These are phyloP conservation scores for Poeciliopsis turrubarensis DNA, from an alignment of 2,113 vertebrate genomes.

Conservation along the genomic window DNA sequence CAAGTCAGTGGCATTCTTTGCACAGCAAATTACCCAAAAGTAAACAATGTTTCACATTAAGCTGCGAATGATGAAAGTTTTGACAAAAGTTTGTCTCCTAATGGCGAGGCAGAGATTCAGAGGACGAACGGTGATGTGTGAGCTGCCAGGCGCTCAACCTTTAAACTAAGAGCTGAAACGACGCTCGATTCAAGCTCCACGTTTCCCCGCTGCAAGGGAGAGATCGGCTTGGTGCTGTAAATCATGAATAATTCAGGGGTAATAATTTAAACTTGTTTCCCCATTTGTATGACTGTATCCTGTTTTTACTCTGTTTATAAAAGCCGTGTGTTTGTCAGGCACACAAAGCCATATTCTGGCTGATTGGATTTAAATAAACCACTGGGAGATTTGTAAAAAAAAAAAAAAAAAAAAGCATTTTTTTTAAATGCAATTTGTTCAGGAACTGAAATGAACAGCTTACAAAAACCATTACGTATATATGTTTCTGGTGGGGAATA, in stretches of 20 bases:
- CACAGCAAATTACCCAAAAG: constrained; percentile 26
- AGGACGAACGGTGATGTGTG: constrained; percentile 34
- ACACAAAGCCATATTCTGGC: constrained; percentile 52
- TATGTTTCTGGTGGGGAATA: too few species aligned
- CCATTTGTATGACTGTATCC: constrained; percentile 18
- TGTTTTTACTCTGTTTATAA: constrained; percentile 52
- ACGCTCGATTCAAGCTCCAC: background rate
- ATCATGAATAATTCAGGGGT: constrained; percentile 56
- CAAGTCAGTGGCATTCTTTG: constrained; percentile 6
- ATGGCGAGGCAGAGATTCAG: constrained; percentile 18
- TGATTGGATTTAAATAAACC: constrained; percentile 71
- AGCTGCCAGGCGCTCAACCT: constrained; percentile 33
- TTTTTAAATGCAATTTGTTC: background rate
- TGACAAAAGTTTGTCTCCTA: constrained; percentile 13
- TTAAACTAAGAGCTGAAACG: constrained; percentile 34
- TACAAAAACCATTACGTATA: constrained; percentile 22
- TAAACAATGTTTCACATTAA: background rate
- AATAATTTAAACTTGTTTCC: constrained; percentile 30
- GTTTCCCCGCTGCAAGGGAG: constrained; percentile 30
- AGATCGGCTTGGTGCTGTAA: constrained; percentile 36
- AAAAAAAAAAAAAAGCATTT: background rate
- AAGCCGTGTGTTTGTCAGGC: constrained; percentile 63
- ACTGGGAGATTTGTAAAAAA: constrained; percentile 24
- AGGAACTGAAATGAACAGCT: constrained; percentile 26
- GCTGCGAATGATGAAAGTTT: background rate